Evolutionary conservation across 2,888 invertebrate genomes (phyloP), one percentile per base, ranked within the genome.

Genomic region (Rhingia campestris): DNA sequence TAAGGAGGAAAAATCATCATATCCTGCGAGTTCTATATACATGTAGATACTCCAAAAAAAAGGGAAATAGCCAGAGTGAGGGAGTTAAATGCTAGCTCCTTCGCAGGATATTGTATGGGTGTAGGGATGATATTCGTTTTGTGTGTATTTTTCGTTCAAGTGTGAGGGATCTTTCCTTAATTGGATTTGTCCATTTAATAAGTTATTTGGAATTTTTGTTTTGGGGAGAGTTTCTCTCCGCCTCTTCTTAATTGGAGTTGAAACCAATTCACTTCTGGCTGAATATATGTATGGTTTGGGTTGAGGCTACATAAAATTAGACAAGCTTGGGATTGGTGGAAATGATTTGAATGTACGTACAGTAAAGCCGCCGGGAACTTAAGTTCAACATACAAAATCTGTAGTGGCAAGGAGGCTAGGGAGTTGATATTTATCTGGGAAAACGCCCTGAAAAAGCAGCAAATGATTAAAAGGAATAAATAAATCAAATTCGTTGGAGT

Each of bases 121-220:
- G 10, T 30, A 32, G 9, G 32, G 9, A 30, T 22, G 10, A 12
- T 37, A 56, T 56, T 74, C 69, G 43, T 69, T 56, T 35, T 41
- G 49, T 49, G 51, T 43, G 45, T 59, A 51, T 74, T 22, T 69
- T 64, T 51, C 33, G 12, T 32, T 75, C n/a, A 61, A 73, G 82
- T 82, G 77, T 74, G 73, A 66, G 80, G 64, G 61, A 80, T 80
- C 56, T 47, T 73, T 54, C 37, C 80, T 75, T 79, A 84, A 79
- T 84, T 80, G 80, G 84, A 84, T 84, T 84, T 84, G 54, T 39
- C 59, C 69, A 12, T 70, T 53, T 69, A 53, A 54, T 41, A 30
- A 39, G 7, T 30, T 72, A 43, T 43, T 69, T 49, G 41, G 53
- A 43, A 49, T 67, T 39, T 59, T 12, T 54, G 0, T 12, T 51